Percentiles rank a stretch among this genome's conserved stretches.
Evolutionary conservation across 2,797 vertebrate species (phyloP).

Genomic region (Tragelaphus eurycerus): DNA sequence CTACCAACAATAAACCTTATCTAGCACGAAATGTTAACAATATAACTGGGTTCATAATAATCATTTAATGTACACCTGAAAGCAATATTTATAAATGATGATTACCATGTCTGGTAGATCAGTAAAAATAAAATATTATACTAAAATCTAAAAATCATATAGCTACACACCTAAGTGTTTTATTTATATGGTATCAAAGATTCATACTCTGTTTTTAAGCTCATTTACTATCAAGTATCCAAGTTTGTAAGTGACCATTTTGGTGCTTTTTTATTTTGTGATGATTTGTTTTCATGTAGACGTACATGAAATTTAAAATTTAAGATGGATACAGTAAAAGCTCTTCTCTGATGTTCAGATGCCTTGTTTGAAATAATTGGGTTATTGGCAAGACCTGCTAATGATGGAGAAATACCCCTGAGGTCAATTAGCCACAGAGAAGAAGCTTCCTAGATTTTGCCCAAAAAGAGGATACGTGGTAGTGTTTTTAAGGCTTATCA

Average conservation of each 20-base stretch:
- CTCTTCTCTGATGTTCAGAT: not conserved
- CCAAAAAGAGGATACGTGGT: not conserved
- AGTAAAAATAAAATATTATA: not conserved
- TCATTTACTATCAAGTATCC: not conserved
- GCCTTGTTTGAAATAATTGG: constrained; percentile 15
- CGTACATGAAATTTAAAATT: not conserved
- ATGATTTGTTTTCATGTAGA: not conserved
- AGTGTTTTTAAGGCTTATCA: not conserved
- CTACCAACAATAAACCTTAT: too few species aligned
- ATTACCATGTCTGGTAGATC: not conserved
- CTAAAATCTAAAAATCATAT: not conserved
- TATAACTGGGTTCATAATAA: not conserved
- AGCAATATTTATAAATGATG: not conserved
- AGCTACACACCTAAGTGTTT: not conserved
- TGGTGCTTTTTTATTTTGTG: not conserved
- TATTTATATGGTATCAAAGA: not conserved
- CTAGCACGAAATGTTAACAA: fast-evolving
- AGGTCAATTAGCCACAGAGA: constrained; percentile 43
- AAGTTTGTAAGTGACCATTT: not conserved
- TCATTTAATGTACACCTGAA: not conserved
- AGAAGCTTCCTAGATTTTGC: not conserved
- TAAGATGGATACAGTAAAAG: not conserved
- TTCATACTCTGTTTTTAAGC: not conserved
- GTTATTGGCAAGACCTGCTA: not conserved
- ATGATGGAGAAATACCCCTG: not conserved